Evolutionary conservation across 2,113 vertebrate genomes (phyloP).

Genomic region (Pardalotus punctatus): DNA sequence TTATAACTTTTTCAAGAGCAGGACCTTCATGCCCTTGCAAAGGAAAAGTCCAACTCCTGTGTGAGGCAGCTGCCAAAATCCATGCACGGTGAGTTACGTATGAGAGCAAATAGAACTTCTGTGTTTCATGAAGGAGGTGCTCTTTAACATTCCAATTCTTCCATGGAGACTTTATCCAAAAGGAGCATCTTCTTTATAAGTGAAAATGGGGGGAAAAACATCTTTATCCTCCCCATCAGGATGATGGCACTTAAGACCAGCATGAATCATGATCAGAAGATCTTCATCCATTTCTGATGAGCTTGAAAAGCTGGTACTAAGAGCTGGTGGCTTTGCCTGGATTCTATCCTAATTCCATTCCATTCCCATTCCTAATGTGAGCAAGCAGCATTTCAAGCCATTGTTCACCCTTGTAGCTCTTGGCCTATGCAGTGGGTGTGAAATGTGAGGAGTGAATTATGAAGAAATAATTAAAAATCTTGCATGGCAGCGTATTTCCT

Average conservation of each 20-base stretch:
- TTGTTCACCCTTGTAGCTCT: constrained; percentile 40
- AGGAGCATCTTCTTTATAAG: not conserved
- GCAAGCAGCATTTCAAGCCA: not conserved
- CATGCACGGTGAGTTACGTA: rapidly evolving
- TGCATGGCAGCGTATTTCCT: not conserved
- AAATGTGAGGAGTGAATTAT: not conserved
- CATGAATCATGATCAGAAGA: rapidly evolving
- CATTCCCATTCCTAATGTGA: not conserved
- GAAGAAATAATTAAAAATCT: not conserved
- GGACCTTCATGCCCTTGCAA: not conserved
- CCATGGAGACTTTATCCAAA: not conserved
- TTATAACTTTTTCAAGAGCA: not conserved
- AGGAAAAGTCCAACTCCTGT: not conserved
- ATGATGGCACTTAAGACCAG: not conserved
- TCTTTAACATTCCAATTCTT: not conserved
- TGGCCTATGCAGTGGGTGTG: not conserved
- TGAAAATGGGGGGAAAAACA: too few relatives aligned
- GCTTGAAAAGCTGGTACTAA: not conserved
- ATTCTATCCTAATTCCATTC: not conserved
- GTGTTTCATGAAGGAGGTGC: not conserved
- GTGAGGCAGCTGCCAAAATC: not conserved
- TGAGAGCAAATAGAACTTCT: not conserved
- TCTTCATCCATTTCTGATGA: not conserved
- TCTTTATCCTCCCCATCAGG: not conserved
- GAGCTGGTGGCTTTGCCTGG: not conserved